Evolutionary conservation across 2,888 invertebrate genomes (phyloP), one percentile per base, ranked within the genome.

Genomic region (Epinotia brunnichana): DNA sequence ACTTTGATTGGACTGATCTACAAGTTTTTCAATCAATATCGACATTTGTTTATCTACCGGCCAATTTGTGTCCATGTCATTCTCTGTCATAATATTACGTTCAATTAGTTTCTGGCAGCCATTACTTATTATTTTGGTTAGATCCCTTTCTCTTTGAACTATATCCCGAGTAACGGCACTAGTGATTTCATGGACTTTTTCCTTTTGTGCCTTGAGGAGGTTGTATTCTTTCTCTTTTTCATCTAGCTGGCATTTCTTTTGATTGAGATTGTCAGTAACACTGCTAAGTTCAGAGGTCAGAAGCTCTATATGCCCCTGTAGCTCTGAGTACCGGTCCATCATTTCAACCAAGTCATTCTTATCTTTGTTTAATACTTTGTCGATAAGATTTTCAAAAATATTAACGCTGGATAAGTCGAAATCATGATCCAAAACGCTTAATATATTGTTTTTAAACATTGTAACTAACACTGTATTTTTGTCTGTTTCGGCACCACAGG

Each of bases 131-230:
- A 80, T 79, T 57, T 83, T 80, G n/a, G 76, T 78, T 24, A 89
- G 76, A 57, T 85, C 84, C 74, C 87, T 74, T 74, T 92, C 90
- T 78, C 83, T 90, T 69, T 80, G 81, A 4, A 90, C 79, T 19
- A 92, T 84, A 70, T 92, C 89, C 66, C 90, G 75, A 7, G 90
- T 91, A 0, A 92, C 88, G 21, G 89, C 87, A 53, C 83, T 86
- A 77, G 80, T 87, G 69, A 93, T 90, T 82, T 92, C 90, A 15
- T 86, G 81, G 10, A 90, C 81, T 76, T 75, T 88, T 54, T 88
- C 87, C 73, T 90, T 92, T 77, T 90, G 85, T 19, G 76, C 76
- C 74, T 84, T 82, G 3, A 93, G 78, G 19, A 88, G 78, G 74
- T 82, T 82, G 35, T 80, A 88, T 75, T 92, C 90, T 51, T 84